These are phyloP conservation scores for Caenorhabditis virilis DNA, from an alignment of 2,888 invertebrate species.

Conservation along the genomic window DNA sequence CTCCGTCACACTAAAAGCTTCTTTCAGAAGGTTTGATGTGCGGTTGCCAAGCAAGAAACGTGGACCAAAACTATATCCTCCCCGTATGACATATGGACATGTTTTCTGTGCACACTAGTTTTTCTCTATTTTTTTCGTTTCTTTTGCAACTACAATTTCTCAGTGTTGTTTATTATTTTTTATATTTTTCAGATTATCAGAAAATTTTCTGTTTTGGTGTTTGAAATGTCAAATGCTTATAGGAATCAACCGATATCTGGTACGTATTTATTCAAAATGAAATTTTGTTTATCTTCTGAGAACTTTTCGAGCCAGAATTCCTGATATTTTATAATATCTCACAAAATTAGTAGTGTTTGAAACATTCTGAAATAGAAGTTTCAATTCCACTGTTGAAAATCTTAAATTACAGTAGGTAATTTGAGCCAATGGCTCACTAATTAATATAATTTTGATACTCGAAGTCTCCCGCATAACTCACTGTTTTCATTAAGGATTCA, in stretches of 20 bases:
- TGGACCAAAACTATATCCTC: conserved; percentile 37
- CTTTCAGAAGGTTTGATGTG: no score
- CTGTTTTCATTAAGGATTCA: conserved; percentile 40
- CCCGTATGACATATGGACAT: no score
- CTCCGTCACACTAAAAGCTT: no score
- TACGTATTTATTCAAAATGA: conserved; percentile 4
- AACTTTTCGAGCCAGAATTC: no score
- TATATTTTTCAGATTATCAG: background rate
- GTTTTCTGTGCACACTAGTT: background rate
- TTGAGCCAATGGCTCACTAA: no score
- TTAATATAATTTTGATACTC: no score
- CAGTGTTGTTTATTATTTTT: background rate
- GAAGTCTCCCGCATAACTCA: background rate
- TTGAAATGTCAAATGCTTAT: conserved; percentile 29
- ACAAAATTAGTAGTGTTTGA: no score
- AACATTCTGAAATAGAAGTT: no score
- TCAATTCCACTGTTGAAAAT: no score
- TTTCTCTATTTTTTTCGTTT: background rate
- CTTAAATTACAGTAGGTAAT: no score
- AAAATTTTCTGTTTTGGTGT: no score
- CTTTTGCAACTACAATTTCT: background rate
- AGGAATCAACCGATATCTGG: conserved; percentile 35
- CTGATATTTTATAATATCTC: no score
- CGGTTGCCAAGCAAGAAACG: conserved; percentile 30
- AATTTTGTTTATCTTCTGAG: background rate